Base-by-base conservation (phyloP, 1,140 invertebrate species). In the Micrasema minimum region DNA sequence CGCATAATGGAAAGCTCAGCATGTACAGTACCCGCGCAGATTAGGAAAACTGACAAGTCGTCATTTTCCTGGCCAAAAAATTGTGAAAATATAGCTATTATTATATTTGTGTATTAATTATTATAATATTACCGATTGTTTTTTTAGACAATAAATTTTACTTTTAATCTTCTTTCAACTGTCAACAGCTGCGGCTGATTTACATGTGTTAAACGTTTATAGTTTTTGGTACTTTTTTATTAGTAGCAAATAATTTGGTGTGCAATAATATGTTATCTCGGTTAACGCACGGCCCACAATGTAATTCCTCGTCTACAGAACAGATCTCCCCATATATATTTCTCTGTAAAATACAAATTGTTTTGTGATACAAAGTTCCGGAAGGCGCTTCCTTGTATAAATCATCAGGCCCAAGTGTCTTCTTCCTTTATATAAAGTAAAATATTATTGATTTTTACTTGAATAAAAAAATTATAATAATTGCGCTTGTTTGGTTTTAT, bases 401-500 rank as follows among this genome's bases (percentile, higher is more conserved):
- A 57, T 57, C 43, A 41, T 43, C 35, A 22, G 57, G 9, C 20
- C 57, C 37, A 59, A 59, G 53, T 59, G 53, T 59, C 53, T 59
- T 59, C 53, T 59, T 59, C 53, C 18, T 37, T 59, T 37, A 59
- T 59, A n/a, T n/a, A 37, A 59, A 59, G 31, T 59, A 3, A 59
- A 53, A 59, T 62, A 45, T 62, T 20, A 41, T 43, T 62, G 57
- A 62, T 62, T 62, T 62, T 62, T 62, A 62, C 57, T 43, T 62
- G 23, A 62, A 62, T 62, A 62, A 62, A 62, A 62, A 62, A n/a
- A 45, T 26, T 62, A 62, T 62, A 62, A 62, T 62, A 62, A 12
- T 62, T 45, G 11, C 6, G 3, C n/a, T 14, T 5, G n/a, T 57
- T 37, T 57, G 9, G 0, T 35, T 35, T 37, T n/a, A n/a, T n/a